Base-by-base conservation (phyloP, 2,113 vertebrate genomes). In the Alaudala cheleensis region DNA sequence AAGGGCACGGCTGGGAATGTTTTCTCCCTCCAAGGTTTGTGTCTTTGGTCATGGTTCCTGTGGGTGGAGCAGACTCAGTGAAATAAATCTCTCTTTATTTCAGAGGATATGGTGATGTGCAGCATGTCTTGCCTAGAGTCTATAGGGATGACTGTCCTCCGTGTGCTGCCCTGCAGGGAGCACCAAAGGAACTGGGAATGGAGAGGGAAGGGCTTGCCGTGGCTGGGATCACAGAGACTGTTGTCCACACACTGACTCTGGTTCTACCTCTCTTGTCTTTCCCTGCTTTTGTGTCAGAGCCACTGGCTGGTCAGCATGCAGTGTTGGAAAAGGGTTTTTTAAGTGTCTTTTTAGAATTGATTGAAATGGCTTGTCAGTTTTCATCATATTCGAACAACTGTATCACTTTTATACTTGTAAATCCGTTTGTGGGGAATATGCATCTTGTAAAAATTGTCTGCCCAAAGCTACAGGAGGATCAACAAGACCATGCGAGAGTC, bases 1-100 rank as follows among this genome's bases (percentile, higher is more conserved):
- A 65, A 53, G 28, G 12, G 4, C 25, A 12, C 0, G 1, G 11
- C 34, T 73, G 37, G 17, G 8, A 18, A 0, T 49, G 28, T 47
- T 33, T 65, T 80, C 12, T 77, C 2, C 22, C 7, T 18, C 7
- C 3, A 20, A 25, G 28, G 15, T 34, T 56, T 62, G 23, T 76
- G 6, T n/a, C 16, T 53, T 78, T 34, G 28, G 8, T 56, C 37
- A 13, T 0, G 1, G 20, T 49, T 92, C 23, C 60, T 51, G 40
- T 58, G 33, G 18, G 9, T 50, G 22, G 23, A 54, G 23, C 4
- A 12, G 29, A n/a, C 23, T 86, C 39, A 10, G 16, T 90, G n/a
- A 23, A 67, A 34, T 14, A 47, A 49, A 54, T 22, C 3, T 6
- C 34, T 28, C 26, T 29, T 26, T 47, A 6, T 65, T 65, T 78